Conservation (phyloP, 2,888 invertebrate genomes). For the Dynastes maya region DNA sequence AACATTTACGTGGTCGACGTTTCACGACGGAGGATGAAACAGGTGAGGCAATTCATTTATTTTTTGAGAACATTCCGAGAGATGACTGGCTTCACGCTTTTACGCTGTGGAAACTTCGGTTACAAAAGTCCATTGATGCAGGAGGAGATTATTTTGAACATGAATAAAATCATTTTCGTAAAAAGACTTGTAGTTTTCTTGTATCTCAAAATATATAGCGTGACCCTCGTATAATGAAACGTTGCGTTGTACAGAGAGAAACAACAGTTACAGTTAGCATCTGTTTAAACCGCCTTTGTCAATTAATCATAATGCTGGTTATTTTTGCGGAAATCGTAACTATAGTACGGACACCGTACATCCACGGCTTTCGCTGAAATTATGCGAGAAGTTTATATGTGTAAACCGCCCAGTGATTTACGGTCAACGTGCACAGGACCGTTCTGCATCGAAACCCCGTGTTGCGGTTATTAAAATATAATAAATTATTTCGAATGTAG, state of each 20-base stretch:
- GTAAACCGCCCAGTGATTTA: constrained; percentile 33
- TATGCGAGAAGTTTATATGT: constrained; percentile 41
- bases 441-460: constrained; percentile 41
- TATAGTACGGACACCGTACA: background rate
- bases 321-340: constrained; percentile 30
- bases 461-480: constrained; percentile 49
- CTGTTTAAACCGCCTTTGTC: constrained; percentile 13
- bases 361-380: constrained; percentile 13
- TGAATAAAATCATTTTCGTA: too few species aligned
- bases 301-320: constrained; percentile 28
- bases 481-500: constrained; percentile 47
- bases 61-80: too few species aligned
- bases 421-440: constrained; percentile 33
- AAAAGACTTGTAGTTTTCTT: too few species aligned
- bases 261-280: constrained; percentile 20
- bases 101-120: too few species aligned
- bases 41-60: too few species aligned
- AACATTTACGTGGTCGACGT: too few species aligned
- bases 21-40: too few species aligned
- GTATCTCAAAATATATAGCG: too few species aligned
- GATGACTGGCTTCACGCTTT: too few species aligned
- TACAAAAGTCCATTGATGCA: too few species aligned
- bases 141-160: too few species aligned
- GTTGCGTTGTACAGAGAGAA: background rate
- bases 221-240: too few species aligned